phyloP scores from a whole-genome alignment of 2,113 vertebrate species.

The Pampusana beccarii region DNA sequence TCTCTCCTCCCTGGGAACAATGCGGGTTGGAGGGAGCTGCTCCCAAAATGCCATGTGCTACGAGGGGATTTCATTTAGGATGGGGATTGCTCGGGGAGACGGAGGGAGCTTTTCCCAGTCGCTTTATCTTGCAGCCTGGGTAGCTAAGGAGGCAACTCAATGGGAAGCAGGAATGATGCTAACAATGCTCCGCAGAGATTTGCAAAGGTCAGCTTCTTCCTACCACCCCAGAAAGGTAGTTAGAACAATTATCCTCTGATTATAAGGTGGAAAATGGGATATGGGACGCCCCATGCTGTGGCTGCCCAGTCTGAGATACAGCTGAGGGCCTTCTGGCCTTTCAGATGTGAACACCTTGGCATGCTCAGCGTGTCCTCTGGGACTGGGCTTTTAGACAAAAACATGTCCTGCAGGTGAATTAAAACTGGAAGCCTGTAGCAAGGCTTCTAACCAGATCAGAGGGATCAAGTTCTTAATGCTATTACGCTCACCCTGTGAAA shows the following conservation, averaged over 20 bases:
- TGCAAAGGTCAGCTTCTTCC: neutral
- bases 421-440: no score
- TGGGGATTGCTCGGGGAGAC: neutral
- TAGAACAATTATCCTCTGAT: neutral
- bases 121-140: neutral
- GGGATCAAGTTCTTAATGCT: no score
- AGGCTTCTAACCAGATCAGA: no score
- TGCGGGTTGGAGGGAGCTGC: neutral
- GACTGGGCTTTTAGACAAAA: no score
- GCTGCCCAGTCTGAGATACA: neutral
- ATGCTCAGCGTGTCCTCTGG: neutral
- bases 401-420: no score
- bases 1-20: constrained; percentile 1
- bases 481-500: no score
- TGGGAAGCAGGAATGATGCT: neutral
- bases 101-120: neutral
- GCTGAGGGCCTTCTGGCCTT: neutral
- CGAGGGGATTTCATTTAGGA: neutral
- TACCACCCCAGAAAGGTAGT: neutral
- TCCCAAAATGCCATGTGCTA: neutral
- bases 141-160: neutral
- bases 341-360: neutral
- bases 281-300: neutral
- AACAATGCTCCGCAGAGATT: neutral
- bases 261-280: neutral